These are phyloP conservation scores for Timema podura DNA, from an alignment of 2,888 invertebrate genomes.

Conservation along the genomic window DNA sequence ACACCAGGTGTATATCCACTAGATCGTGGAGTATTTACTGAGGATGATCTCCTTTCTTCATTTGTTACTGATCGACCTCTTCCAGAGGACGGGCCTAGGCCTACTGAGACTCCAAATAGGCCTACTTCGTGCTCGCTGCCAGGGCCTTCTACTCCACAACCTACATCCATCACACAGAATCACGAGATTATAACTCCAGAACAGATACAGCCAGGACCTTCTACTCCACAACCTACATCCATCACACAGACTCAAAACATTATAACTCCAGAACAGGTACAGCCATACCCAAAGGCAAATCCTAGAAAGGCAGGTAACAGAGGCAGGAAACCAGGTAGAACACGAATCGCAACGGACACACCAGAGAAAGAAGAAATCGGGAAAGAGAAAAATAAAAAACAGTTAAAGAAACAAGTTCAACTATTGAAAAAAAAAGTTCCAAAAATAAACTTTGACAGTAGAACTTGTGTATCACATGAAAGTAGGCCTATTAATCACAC, in stretches of 20 bases:
- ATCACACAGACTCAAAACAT: too few species aligned
- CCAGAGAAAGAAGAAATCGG: constrained; percentile 14
- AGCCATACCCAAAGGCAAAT: constrained; percentile 13
- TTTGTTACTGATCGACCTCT: background rate
- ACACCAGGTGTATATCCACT: background rate
- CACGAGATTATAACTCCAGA: too few species aligned
- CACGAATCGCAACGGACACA: constrained; percentile 15
- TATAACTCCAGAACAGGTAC: constrained; percentile 13
- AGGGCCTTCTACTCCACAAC: too few species aligned
- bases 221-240: too few species aligned
- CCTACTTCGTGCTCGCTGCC: too few species aligned
- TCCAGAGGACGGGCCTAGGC: too few species aligned
- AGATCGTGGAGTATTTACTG: background rate
- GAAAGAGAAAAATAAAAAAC: background rate
- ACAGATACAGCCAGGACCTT: too few species aligned
- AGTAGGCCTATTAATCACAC: too few species aligned
- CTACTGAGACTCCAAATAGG: background rate
- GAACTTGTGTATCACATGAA: too few species aligned
- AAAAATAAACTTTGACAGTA: background rate
- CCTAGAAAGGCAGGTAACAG: constrained; percentile 9
- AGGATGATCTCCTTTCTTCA: background rate
- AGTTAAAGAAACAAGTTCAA: background rate
- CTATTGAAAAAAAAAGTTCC: constrained; percentile 9
- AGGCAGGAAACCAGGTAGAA: constrained; percentile 18
- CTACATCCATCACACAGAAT: too few species aligned